Evolutionary conservation across 1,140 invertebrate species (phyloP), one percentile per base, ranked within the genome.

Genomic region (Aphis craccivora): DNA sequence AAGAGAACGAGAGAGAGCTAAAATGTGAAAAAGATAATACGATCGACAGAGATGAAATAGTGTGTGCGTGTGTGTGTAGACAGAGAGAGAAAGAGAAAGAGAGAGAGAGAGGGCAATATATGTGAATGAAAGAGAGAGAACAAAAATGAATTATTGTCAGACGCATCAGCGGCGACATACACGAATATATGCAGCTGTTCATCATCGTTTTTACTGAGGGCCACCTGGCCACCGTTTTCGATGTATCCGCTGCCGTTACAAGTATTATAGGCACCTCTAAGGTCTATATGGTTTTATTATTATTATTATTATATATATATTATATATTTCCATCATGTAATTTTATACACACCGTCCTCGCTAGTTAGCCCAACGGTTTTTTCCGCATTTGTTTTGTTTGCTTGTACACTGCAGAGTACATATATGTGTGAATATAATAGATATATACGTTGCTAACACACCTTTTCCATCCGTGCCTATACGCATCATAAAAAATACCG

Each of bases 281-380:
- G 93, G 93, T 89, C 93, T 90, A 93, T 90, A 90, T 88, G 84
- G 93, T 89, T 93, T 93, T 88, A 93, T 88, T 93, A 93, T 93
- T 86, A 43, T 91, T 90, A 67, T 87, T 87, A 81, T 81, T 86
- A 83, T 84, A 67, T 76, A 76, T n/a, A n/a, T 60, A 60, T 45
- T 84, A 43, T 87, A 25, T 53, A 23, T 89, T 89, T 76, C 51
- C 25, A 81, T 92, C 81, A 7, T 92, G 91, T 93, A 93, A 93
- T 93, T 93, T 93, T 86, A 93, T 93, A 93, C 91, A 43, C 91
- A 35, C 91, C 48, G 25, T 53, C 18, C 53, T 60, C 18, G 90
- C n/a, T 91, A 81, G n/a, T 92, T 55, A 93, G 91, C 91, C 81
- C 91, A 93, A 93, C 91, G 91, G 91, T 93, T 93, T 93, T 93